Evolutionary conservation across 2,797 vertebrate species (phyloP), one percentile per base, ranked within the genome.

Genomic region (Sphaeramia orbicularis): DNA sequence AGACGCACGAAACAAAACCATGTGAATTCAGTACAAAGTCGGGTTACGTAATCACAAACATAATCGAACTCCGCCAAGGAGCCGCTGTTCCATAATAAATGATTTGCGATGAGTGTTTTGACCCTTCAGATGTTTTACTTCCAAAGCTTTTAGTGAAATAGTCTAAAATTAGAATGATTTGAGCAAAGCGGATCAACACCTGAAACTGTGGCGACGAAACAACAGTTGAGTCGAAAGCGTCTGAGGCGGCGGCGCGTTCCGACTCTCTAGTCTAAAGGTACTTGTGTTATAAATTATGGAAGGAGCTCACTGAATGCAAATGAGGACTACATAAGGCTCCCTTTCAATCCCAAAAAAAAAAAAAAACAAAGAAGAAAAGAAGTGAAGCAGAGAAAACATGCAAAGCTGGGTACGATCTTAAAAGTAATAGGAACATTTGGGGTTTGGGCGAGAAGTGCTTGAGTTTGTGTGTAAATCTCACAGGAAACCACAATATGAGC

Each of bases 211-310:
- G 45, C 64, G 16, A 56, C 50, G 56, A 81, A 81, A 65, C 37
- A 69, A 14, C 53, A 65, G 67, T 50, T 41, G 49, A 54, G 60
- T 10, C 18, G 35, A 47, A 51, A 60, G 67, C 19, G 42, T 15
- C 42, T 3, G 45, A 59, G 27, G 15, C 55, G 51, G 55, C 32
- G 0, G 51, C 19, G 1, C 35, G 3, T 74, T 54, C 59, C 52
- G 56, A 72, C 45, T 18, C 54, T n/a, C n/a, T n/a, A 35, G 24
- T 27, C 54, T 61, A 43, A 85, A 88, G 61, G 66, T 75, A 77
- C 63, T 62, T 80, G 71, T 75, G 57, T 53, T 59, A 87, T 86
- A 81, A 90, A 93, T 90, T 69, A 89, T 88, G 73, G 32, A 65
- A 90, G 48, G 65, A 62, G 76, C 74, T 62, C 45, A 4, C 72